Conservation (phyloP, 2,797 vertebrate species). For the Iguana delicatissima region DNA sequence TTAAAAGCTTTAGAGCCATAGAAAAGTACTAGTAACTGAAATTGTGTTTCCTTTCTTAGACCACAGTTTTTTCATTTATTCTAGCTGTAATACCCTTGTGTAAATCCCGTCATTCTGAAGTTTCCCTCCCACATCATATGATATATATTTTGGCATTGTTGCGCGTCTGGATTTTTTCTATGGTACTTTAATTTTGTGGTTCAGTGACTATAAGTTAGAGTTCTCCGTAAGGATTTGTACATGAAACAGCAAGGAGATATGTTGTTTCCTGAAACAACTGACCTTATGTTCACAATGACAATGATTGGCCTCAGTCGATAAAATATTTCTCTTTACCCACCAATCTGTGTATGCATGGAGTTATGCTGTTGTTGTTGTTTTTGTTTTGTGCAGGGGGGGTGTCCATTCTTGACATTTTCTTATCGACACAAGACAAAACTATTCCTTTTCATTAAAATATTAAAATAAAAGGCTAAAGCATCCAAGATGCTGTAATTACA, state of each 20-base stretch:
- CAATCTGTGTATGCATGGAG: slow-evolving; percentile 42
- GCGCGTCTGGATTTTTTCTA: slow-evolving; percentile 78
- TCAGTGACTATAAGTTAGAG: slow-evolving; percentile 80
- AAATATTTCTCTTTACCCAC: slow-evolving; percentile 52
- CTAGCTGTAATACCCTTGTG: slow-evolving; percentile 76
- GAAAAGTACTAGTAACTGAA: slow-evolving; percentile 81
- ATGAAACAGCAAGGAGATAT: slow-evolving; percentile 75
- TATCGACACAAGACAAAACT: background rate
- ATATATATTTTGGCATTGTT: slow-evolving; percentile 78
- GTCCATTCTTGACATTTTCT: slow-evolving; percentile 15
- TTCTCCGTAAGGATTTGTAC: slow-evolving; percentile 73
- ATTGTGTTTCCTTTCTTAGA: slow-evolving; percentile 81
- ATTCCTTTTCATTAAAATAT: background rate
- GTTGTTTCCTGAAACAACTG: slow-evolving; percentile 73
- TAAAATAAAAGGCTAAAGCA: background rate
- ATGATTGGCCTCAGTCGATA: slow-evolving; percentile 42
- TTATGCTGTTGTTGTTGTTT: too few relatives aligned
- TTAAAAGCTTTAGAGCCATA: slow-evolving; percentile 79
- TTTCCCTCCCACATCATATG: slow-evolving; percentile 63
- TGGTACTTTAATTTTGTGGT: slow-evolving; percentile 83
- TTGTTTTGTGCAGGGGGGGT: background rate
- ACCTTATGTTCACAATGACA: slow-evolving; percentile 68
- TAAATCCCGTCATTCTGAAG: slow-evolving; percentile 80
- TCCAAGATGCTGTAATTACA: slow-evolving; percentile 5
- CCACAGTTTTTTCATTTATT: slow-evolving; percentile 81